Base-by-base conservation (phyloP, 2,888 invertebrate genomes). In the Erebia palarica region DNA sequence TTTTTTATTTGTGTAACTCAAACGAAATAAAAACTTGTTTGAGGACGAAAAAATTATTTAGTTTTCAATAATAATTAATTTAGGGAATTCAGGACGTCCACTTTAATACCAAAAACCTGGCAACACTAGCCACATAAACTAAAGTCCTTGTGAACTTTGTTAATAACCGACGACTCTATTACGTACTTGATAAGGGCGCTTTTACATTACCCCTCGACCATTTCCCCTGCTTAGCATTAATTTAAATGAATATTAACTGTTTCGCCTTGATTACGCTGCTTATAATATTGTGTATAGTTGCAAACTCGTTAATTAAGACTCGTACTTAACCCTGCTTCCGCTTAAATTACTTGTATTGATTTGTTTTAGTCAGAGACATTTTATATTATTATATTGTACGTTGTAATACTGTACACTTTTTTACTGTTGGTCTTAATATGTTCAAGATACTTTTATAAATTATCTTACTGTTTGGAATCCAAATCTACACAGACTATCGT, bases 171-270 rank as follows among this genome's bases (percentile, higher is more conserved):
- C 49, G 53, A 44, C 68, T 57, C 42, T 68, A 65, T 58, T 5
- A 11, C 5, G 1, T 65, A 18, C 11, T 16, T 1, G 58, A 66
- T 74, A 68, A 65, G 65, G 68, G 42, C 21, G 68, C 61, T 70
- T 63, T 65, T 72, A 47, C 57, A 14, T 42, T 65, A 49, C 18
- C 42, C 55, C 57, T 14, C 14, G 51, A 61, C 53, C 7, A 65
- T 64, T 42, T 11, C 16, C 18, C 36, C 42, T 49, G 68, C 71
- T 71, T 73, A 16, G 58, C 61, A 65, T 73, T 73, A 70, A 61
- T 73, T 70, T 70, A 65, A 67, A 67, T 67, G 58, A 59, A 47
- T 68, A 73, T 73, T 68, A 73, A 73, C 73, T 68, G 65, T 66
- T 67, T 61, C 44, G 65, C 65, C 70, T 65, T 70, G 49, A 68